phyloP scores from a whole-genome alignment of 2,888 invertebrate species.

The Macrosoma leucophasiata region DNA sequence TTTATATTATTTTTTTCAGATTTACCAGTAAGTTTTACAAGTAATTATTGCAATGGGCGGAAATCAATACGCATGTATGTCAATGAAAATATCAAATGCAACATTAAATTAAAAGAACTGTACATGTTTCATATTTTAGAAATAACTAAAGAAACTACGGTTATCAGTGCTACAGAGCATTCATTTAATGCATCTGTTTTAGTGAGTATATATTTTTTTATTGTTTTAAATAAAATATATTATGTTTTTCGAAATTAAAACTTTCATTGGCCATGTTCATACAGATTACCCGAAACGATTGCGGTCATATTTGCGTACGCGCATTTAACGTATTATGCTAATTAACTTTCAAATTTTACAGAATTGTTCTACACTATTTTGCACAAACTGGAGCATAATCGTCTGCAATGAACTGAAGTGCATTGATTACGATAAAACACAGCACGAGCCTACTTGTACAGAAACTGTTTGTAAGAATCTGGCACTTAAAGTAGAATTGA shows the following conservation, averaged over 20 bases:
- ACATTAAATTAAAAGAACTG: constrained; percentile 48
- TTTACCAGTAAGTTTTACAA: constrained; percentile 43
- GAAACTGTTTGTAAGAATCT: constrained; percentile 46
- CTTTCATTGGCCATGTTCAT: background rate
- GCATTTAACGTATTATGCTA: background rate
- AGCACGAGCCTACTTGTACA: constrained; percentile 48
- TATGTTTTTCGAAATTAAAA: constrained; percentile 1
- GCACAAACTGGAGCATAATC: constrained; percentile 51
- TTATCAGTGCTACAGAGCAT: constrained; percentile 45
- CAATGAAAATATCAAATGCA: constrained; percentile 44
- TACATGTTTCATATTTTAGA: constrained; percentile 54
- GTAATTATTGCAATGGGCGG: constrained; percentile 50
- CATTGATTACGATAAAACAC: constrained; percentile 39
- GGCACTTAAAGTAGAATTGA: constrained; percentile 48
- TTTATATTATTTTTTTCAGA: constrained; percentile 39
- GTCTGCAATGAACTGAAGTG: constrained; percentile 43
- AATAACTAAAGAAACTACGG: constrained; percentile 36
- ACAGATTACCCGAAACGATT: too few species aligned
- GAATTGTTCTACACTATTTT: constrained; percentile 55
- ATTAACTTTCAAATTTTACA: constrained; percentile 33
- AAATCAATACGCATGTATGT: constrained; percentile 46
- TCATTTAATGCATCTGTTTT: constrained; percentile 40
- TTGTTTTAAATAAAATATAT: background rate
- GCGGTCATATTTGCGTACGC: background rate
- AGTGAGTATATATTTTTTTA: constrained; percentile 33